phyloP scores from a whole-genome alignment of 2,797 vertebrate genomes.

The Pteronotus mesoamericanus region DNA sequence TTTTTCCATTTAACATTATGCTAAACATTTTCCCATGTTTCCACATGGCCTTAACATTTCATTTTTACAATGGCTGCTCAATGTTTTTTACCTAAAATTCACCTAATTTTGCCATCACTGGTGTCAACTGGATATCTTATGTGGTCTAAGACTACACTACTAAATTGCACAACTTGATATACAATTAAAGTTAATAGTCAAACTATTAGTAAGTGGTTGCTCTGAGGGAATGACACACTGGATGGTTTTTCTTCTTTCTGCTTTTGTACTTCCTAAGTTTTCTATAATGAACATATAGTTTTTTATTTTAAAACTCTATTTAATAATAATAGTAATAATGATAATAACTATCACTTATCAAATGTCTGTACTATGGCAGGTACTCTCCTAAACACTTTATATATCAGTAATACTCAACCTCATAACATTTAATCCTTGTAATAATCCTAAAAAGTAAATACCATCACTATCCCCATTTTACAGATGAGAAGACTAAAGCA shows the following conservation, averaged over 20 bases:
- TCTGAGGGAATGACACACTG: neutral
- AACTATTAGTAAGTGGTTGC: neutral
- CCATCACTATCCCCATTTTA: neutral
- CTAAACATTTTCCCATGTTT: neutral
- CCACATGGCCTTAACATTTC: neutral
- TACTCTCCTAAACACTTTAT: neutral
- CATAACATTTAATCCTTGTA: neutral
- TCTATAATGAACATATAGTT: neutral
- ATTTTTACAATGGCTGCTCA: neutral
- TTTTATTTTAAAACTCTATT: conserved; percentile 26
- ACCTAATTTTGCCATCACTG: neutral
- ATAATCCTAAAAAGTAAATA: neutral
- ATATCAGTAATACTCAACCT: neutral
- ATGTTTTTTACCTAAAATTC: conserved; percentile 31
- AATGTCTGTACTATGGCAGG: neutral
- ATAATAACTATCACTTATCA: neutral
- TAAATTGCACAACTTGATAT: neutral
- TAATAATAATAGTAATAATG: neutral
- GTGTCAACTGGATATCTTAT: neutral
- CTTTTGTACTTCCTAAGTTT: neutral
- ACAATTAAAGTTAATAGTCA: neutral
- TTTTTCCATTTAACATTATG: neutral
- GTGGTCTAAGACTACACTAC: neutral
- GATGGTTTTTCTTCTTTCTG: neutral
- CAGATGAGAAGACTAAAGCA: neutral